Percentiles rank a stretch among this genome's conserved stretches.
phyloP scores from a whole-genome alignment of 1,140 invertebrate genomes.

The Bilobella aurantiaca region DNA sequence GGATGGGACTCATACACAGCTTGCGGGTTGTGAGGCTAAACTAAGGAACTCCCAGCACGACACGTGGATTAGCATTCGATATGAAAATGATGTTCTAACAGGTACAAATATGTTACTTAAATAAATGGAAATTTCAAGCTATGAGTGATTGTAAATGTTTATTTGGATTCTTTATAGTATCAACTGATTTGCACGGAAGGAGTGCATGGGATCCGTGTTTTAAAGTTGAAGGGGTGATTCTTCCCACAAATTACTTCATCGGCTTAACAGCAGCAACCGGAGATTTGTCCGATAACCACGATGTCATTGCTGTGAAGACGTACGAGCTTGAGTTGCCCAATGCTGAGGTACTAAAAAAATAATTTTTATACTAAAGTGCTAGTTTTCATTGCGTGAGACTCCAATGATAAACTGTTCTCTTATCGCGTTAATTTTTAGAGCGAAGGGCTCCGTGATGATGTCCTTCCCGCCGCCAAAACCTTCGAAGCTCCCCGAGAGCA shows the following conservation, averaged over 20 bases:
- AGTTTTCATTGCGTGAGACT: no score
- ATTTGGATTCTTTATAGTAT: slow-evolving; percentile 52
- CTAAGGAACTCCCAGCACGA: slow-evolving; percentile 88
- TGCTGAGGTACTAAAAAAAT: slow-evolving; percentile 8
- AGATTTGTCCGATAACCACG: slow-evolving; percentile 93
- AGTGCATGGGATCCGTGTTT: slow-evolving; percentile 91
- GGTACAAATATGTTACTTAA: slow-evolving; percentile 40
- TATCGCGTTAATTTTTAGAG: no score
- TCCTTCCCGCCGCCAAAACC: no score
- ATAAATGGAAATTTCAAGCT: neutral
- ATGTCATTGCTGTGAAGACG: slow-evolving; percentile 81
- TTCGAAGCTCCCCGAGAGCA: slow-evolving; percentile 74
- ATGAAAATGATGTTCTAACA: slow-evolving; percentile 76
- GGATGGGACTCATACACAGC: slow-evolving; percentile 94
- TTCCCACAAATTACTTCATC: slow-evolving; percentile 93
- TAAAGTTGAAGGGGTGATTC: slow-evolving; percentile 69
- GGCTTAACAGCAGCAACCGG: slow-evolving; percentile 93
- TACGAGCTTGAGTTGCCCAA: slow-evolving; percentile 58
- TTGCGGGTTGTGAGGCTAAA: slow-evolving; percentile 86
- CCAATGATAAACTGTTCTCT: no score
- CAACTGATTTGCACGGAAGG: slow-evolving; percentile 81
- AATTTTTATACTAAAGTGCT: neutral
- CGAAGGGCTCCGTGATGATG: no score
- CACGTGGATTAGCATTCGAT: slow-evolving; percentile 79
- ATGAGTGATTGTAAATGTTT: neutral